Conservation (phyloP, 2,113 vertebrate genomes). For the Rhinichthys klamathensis region DNA sequence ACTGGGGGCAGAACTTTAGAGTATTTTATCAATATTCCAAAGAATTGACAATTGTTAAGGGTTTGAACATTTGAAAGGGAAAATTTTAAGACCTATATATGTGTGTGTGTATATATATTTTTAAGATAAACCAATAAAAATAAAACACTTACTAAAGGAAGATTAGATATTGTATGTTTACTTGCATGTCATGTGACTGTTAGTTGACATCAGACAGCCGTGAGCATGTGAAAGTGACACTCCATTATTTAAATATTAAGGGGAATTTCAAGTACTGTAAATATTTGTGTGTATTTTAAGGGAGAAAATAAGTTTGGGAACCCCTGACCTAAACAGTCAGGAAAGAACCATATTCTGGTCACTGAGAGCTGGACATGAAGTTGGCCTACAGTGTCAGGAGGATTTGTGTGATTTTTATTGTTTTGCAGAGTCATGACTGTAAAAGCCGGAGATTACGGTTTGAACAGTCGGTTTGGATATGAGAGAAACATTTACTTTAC, state of each 20-base stretch:
- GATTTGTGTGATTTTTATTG: conserved; percentile 22
- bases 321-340: background rate
- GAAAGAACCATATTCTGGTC: background rate
- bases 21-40: no score
- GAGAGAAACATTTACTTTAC: conserved; percentile 45
- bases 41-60: no score
- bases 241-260: background rate
- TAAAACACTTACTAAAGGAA: background rate
- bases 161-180: background rate
- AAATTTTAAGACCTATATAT: no score
- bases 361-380: no score
- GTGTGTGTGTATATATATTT: no score
- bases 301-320: background rate
- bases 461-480: conserved; percentile 31
- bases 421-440: conserved; percentile 53
- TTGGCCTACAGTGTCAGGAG: background rate
- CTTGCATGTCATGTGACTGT: background rate
- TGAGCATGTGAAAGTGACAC: background rate
- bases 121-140: background rate
- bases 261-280: background rate
- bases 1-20: no score
- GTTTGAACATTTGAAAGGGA: no score
- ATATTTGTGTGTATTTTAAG: background rate
- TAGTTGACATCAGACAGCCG: background rate
- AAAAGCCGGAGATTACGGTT: background rate